Percentiles rank a stretch among this genome's conserved stretches.
These are phyloP conservation scores for Pampus argenteus DNA, from an alignment of 2,797 vertebrate species.

Conservation along the genomic window DNA sequence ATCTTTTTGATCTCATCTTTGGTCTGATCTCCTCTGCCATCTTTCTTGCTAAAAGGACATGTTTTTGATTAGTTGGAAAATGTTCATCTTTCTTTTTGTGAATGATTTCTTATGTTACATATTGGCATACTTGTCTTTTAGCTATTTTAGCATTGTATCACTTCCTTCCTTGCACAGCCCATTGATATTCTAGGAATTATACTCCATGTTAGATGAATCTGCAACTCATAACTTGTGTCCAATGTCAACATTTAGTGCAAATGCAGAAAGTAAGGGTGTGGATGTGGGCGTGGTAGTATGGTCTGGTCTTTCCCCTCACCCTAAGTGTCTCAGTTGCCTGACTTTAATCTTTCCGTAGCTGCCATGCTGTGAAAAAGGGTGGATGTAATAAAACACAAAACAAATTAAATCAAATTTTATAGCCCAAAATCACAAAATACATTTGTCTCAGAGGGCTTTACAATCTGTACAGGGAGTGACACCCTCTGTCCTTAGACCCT, in stretches of 20 bases:
- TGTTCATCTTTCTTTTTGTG: not conserved
- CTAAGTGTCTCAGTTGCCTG: not conserved
- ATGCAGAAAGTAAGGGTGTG: too few relatives aligned
- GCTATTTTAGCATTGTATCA: not conserved
- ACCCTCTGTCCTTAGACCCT: too few relatives aligned
- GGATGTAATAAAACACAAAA: not conserved
- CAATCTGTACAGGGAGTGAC: too few relatives aligned
- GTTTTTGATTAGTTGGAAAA: conserved; percentile 5
- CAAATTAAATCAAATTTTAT: too few relatives aligned
- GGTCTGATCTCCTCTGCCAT: not conserved
- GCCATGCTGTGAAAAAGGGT: not conserved
- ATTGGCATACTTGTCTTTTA: not conserved
- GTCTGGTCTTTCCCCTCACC: not conserved
- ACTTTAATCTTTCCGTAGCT: not conserved
- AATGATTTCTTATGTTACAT: conserved; percentile 1
- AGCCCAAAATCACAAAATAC: too few relatives aligned
- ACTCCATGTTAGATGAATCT: not conserved
- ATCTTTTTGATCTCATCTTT: not conserved
- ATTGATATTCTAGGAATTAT: not conserved
- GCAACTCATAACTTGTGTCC: not conserved
- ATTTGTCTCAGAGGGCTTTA: too few relatives aligned
- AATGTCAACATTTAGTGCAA: not conserved
- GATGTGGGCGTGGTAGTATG: too few relatives aligned
- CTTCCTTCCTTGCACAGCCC: not conserved
- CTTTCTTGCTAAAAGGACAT: not conserved